Evolutionary conservation across 2,888 invertebrate genomes (phyloP), one percentile per base, ranked within the genome.

Genomic region (Melieria crassipennis): DNA sequence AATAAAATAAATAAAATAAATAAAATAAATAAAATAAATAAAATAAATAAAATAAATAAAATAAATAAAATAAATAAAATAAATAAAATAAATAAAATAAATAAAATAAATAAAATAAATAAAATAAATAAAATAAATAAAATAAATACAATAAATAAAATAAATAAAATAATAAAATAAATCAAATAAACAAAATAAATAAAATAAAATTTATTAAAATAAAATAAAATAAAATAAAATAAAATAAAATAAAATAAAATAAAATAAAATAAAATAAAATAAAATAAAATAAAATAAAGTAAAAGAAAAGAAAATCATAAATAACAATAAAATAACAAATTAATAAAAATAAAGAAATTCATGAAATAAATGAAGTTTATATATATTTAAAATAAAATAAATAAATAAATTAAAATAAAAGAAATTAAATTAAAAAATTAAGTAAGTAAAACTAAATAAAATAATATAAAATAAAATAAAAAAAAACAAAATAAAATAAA

Each of bases 131-230:
- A 61, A 16, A 16, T 16, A 61, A 61, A 61, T 61, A 61, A 61
- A 16, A 61, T 16, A 16, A 16, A 30, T 30, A 30, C 1, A 30
- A 30, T 30, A 30, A 30, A 30, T 30, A 30, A 45, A 45, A 13
- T 46, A 10, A 4, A 3, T 13, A 61, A 43, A 45, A 45, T 45
- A 4, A 3, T 13, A 61, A 43, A 45, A 45, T 45, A 57, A 48
- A 60, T 52, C 43, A 52, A 11, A 16, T 65, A 11, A 4, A 50
- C 43, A 64, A 64, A 47, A 50, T 48, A 48, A 65, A 7, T 5
- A 66, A 52, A 50, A 7, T 61, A 70, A 69, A 6, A 16, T 16
- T n/a, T n/a, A n/a, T n/a, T 55, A 69, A 52, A 70, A 55, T 57
- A 57, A 57, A 30, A 16, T 16, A 0, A 16, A 16, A 16, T 16